Evolutionary conservation across 92 coral and sea anemone genomes (phyloP), one percentile per base, ranked within the genome.

Genomic region (Actinernus sp.): DNA sequence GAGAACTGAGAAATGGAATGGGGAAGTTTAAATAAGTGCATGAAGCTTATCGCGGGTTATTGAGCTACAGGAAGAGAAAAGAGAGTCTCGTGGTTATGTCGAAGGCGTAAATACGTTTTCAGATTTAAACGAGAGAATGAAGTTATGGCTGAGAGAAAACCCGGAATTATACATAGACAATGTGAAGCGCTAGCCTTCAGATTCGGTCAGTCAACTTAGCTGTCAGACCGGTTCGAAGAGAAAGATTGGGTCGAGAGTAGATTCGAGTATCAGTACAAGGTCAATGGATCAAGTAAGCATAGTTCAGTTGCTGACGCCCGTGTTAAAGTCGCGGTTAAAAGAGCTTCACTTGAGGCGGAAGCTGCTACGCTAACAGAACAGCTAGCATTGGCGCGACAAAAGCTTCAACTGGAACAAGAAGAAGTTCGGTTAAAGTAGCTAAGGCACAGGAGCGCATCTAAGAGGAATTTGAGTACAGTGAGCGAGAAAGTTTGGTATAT

Each of bases 321-420:
- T 33, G 33, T 54, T 19, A 71, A 46, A 36, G 40, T 31, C 20
- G 68, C 81, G 2, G 87, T 87, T 0, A 74, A 52, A 68, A 81
- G 53, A 24, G 92, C 87, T 13, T 74, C 78, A 9, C 50, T 85
- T 22, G 28, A 39, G 38, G 87, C 58, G 7, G 86, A 85, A 40
- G 92, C 77, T 20, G 66, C 78, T 8, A 22, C 65, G 4, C 38
- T 65, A 4, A 24, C 43, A 4, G 36, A 66, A 32, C 62, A 40
- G 9, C 61, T 53, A 4, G 29, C 45, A 8, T n/a, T 79, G 4
- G 78, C 64, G 1, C 36, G 58, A 29, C 71, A 85, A 39, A 80
- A 50, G 26, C 38, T 86, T 3, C 52, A 46, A 19, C 33, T 86
- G 26, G 77, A 61, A 25, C 86, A 63, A 44, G 58, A 70, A 50